Evolutionary conservation across 1,140 invertebrate genomes (phyloP).

Genomic region (Xylocopa sonorina): DNA sequence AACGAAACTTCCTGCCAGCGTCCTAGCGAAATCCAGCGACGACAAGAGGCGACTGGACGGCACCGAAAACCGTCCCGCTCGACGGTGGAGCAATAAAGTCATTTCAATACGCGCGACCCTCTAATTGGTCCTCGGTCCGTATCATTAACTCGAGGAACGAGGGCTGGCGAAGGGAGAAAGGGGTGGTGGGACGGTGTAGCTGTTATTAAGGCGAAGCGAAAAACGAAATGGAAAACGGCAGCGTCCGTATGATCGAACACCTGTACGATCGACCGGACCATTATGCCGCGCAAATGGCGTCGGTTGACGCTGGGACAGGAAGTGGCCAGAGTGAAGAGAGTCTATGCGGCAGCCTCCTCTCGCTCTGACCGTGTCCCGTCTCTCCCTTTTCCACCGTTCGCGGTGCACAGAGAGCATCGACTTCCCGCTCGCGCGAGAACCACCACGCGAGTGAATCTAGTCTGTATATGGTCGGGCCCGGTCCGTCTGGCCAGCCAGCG

Average conservation of each 20-base stretch:
- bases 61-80: not conserved
- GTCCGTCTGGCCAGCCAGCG: constrained; percentile 66
- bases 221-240: constrained; percentile 1
- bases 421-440: constrained; percentile 26
- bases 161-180: no score
- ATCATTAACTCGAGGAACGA: not conserved
- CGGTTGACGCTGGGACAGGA: constrained; percentile 39
- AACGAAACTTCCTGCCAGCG: no score
- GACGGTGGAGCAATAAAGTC: constrained; percentile 1
- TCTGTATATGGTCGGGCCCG: constrained; percentile 76
- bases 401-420: constrained; percentile 30
- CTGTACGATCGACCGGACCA: constrained; percentile 44
- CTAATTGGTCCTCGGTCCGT: constrained; percentile 12
- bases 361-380: not conserved
- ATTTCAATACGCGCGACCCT: constrained; percentile 17
- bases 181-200: not conserved
- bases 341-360: not conserved
- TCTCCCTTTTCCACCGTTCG: not conserved
- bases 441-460: constrained; percentile 74
- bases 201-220: constrained; percentile 27
- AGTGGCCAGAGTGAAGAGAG: constrained; percentile 9
- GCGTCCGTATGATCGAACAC: constrained; percentile 37
- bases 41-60: not conserved
- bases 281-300: constrained; percentile 45
- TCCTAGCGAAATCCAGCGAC: not conserved